Base-by-base conservation (phyloP, 2,113 vertebrate genomes). In the pig (Sus scrofa) region DNA sequence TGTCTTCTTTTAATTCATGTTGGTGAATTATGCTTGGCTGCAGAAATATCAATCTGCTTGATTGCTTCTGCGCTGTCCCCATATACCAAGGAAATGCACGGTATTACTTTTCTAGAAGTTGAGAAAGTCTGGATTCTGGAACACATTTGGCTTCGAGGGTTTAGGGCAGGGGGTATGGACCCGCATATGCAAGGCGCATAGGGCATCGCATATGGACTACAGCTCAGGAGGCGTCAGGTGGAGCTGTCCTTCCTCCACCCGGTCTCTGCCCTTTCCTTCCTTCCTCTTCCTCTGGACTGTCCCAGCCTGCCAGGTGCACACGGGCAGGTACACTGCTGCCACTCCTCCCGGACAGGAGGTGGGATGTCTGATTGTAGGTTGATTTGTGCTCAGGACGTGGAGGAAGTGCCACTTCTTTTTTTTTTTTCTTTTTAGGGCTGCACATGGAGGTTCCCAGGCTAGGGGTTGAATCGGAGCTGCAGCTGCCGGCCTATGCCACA, bases 101-200 rank as follows among this genome's bases (percentile, higher is more conserved):
- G 3, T 27, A 1, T 74, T 22, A 19, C 39, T 34, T 56, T 75
- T 81, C 62, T 30, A 32, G 58, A 77, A 39, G 6, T 68, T 16
- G 39, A 52, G 22, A 73, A 34, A 1, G 5, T 13, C 39, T 86
- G 70, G n/a, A 20, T 79, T 37, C 7, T 20, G 86, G 82, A 54
- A 20, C 14, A 14, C 3, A 3, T 20, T 27, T 56, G 77, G 15
- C 16, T 52, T 39, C 0, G 4, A 24, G 62, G 19, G 7, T 73
- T 50, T n/a, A 0, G 20, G 71, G 22, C 10, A 5, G 13, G 32
- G 20, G 39, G 4, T 32, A 16, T 4, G 7, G 20, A 15, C 32
- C 1, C 2, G 27, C 22, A 0, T 0, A 0, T 8, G 10, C 7
- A 4, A 8, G 68, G 52, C 3, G 1, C 16, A 0, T 8, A 1